These are phyloP conservation scores for Xanthorhoe designata DNA, from an alignment of 2,888 invertebrate species.

Conservation along the genomic window DNA sequence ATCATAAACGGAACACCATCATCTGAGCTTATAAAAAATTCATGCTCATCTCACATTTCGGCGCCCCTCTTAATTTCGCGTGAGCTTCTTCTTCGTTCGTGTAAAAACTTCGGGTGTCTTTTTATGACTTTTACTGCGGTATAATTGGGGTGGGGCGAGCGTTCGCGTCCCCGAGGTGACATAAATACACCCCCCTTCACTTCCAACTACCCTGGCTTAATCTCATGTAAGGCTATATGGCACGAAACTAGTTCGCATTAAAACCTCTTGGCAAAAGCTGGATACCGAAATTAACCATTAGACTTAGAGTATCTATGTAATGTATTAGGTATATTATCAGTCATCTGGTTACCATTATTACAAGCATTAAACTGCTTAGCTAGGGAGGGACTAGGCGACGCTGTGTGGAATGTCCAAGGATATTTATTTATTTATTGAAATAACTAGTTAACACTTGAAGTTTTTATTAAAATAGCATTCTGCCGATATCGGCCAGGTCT, in stretches of 20 bases:
- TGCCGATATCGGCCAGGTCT: neutral
- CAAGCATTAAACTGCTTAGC: no score
- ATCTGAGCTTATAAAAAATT: conserved; percentile 85
- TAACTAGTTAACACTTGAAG: neutral
- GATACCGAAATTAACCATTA: conserved; percentile 57
- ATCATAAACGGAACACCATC: conserved; percentile 85
- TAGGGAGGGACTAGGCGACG: no score
- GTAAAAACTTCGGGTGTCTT: conserved; percentile 86
- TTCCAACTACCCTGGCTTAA: conserved; percentile 77
- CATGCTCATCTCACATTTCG: conserved; percentile 86
- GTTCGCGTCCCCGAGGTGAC: conserved; percentile 83
- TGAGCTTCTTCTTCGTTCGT: conserved; percentile 83
- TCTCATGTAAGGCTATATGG: conserved; percentile 81
- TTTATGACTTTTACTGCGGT: conserved; percentile 86
- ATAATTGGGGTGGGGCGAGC: conserved; percentile 85
- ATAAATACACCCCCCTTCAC: conserved; percentile 80
- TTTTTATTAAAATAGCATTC: neutral
- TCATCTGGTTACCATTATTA: no score
- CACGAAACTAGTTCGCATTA: conserved; percentile 71
- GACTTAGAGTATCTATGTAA: conserved; percentile 44
- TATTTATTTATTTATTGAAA: no score
- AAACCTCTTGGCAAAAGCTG: conserved; percentile 61
- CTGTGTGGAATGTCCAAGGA: no score
- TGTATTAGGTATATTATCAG: no score
- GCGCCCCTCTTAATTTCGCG: conserved; percentile 86